A percentile compares a stretch with the other conserved stretches of the same genome.
Conservation (phyloP, 92 coral and sea anemone species). For the Virgularia gustaviana region DNA sequence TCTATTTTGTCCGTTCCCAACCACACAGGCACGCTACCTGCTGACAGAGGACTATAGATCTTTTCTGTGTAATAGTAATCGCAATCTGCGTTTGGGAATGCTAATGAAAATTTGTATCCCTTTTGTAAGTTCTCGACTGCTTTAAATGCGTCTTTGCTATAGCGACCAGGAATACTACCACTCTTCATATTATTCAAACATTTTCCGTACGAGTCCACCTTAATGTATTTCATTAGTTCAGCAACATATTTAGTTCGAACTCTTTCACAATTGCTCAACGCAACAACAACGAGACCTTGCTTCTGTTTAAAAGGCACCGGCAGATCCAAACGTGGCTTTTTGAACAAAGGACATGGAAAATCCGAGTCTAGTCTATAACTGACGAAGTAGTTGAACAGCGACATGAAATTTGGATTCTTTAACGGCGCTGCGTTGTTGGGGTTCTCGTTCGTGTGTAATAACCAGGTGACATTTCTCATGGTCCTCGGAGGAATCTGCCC, state of each 20-base stretch:
- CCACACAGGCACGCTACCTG: constrained; percentile 89
- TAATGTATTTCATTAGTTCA: constrained; percentile 73
- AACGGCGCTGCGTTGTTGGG: constrained; percentile 83
- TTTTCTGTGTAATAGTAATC: constrained; percentile 91
- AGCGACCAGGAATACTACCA: constrained; percentile 66
- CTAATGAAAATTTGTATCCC: constrained; percentile 81
- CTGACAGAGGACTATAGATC: constrained; percentile 77
- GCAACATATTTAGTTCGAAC: constrained; percentile 80
- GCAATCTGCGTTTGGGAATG: constrained; percentile 91
- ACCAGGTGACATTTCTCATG: constrained; percentile 84
- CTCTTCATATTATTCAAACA: constrained; percentile 76
- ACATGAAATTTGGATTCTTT: constrained; percentile 60
- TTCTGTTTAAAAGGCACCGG: constrained; percentile 74
- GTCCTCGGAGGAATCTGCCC: constrained; percentile 73
- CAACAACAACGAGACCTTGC: constrained; percentile 66
- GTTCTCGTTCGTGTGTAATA: constrained; percentile 88
- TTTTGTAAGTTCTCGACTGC: constrained; percentile 73
- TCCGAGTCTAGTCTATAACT: constrained; percentile 92
- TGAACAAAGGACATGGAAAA: constrained; percentile 86
- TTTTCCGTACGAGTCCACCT: constrained; percentile 78
- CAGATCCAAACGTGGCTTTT: constrained; percentile 70
- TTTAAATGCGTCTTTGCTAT: constrained; percentile 45
- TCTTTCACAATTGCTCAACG: constrained; percentile 81
- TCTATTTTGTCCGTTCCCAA: constrained; percentile 95
- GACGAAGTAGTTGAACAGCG: constrained; percentile 70